Conservation (phyloP, 2,797 vertebrate genomes). For the Neosilurus mollespiculum region DNA sequence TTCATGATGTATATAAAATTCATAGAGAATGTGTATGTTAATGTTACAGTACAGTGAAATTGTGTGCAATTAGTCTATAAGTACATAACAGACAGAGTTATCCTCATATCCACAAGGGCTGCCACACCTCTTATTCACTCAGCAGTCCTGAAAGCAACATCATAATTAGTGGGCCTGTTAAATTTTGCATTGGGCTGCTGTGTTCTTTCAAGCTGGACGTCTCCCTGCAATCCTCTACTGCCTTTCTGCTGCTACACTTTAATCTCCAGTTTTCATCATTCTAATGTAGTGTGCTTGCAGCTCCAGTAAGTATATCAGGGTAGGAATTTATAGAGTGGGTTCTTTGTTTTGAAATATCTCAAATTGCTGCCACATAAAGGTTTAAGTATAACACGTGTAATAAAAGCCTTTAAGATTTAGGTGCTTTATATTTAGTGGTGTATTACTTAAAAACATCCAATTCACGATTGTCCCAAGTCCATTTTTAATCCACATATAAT, state of each 20-base stretch:
- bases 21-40: slow-evolving; percentile 12
- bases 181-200: slow-evolving; percentile 52
- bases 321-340: slow-evolving; percentile 39
- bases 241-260: slow-evolving; percentile 35
- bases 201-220: slow-evolving; percentile 40
- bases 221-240: slow-evolving; percentile 34
- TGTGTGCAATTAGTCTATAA: slow-evolving; percentile 4
- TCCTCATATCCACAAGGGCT: slow-evolving; percentile 35
- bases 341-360: slow-evolving; percentile 48
- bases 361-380: slow-evolving; percentile 23
- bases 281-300: slow-evolving; percentile 56
- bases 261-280: slow-evolving; percentile 50
- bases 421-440: slow-evolving; percentile 17
- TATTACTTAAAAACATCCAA: slow-evolving; percentile 4
- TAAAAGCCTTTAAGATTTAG: background rate
- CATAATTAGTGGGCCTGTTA: slow-evolving; percentile 54
- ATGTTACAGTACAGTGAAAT: slow-evolving; percentile 15
- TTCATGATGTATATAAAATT: background rate
- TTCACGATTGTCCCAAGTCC: background rate
- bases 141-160: slow-evolving; percentile 43
- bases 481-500: background rate
- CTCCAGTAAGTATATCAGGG: slow-evolving; percentile 50
- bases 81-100: slow-evolving; percentile 32
- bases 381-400: background rate
- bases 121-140: slow-evolving; percentile 50